Base-by-base conservation (phyloP, 2,797 vertebrate species). In the Tiaroga cobitis region DNA sequence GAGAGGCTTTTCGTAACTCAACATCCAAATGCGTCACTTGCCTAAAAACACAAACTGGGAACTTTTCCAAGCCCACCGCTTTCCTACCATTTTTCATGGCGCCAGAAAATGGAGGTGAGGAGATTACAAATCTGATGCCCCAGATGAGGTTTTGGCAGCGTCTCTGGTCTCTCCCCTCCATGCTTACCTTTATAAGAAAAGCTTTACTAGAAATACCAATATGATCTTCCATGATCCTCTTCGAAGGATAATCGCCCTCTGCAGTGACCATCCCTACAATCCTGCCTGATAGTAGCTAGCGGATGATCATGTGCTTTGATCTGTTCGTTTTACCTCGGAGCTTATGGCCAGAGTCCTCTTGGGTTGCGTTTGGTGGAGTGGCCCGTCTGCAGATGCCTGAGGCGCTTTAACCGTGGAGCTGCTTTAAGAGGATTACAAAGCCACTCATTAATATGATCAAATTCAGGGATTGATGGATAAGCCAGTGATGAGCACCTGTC, bases 361-460 rank as follows among this genome's bases (percentile, higher is more conserved):
- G 49, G 63, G 65, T 69, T 79, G 54, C 3, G 83, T 86, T 86
- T 26, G 76, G 84, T 2, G 13, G 73, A 83, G 59, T 79, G 75
- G 88, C 82, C 74, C 32, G 39, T 84, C 69, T 34, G 51, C 84
- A 78, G 78, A 84, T 80, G 80, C 87, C 74, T 82, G 74, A 83
- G 73, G 82, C 78, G 77, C 76, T 88, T 87, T 82, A 77, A 37
- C 73, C 49, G 63, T 83, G 69, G 78, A 89, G 75, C 51, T 81
- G 69, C 54, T 85, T 89, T 89, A 88, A 88, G 79, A 83, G 87
- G 85, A 89, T 90, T 89, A 89, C 77, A 88, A 82, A 89, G 85
- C 85, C 85, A 79, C 81, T 88, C 84, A 88, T 89, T 89, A 88
- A 82, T 85, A 81, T 90, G 88, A 89, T 90, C 88, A 89, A 86